Evolutionary conservation across 2,888 invertebrate genomes (phyloP), one percentile per base, ranked within the genome.

Genomic region (Phytoseiulus persimilis): DNA sequence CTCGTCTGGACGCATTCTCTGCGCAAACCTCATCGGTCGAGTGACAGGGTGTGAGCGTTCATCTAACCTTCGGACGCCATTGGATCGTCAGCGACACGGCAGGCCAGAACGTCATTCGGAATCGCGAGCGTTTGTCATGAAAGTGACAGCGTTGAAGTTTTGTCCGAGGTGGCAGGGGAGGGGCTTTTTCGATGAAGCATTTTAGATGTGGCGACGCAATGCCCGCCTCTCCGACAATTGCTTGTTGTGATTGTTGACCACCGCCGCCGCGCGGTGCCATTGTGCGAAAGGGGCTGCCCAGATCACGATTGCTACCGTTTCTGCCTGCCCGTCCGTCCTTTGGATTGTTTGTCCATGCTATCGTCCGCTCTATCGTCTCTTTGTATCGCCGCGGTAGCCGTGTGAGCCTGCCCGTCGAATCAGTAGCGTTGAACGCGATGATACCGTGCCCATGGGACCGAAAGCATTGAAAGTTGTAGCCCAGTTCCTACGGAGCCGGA

Each of bases 231-330:
- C 65, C 18, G 65, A 65, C 65, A 18, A 65, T 65, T 2, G 65
- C 65, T 65, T 65, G 65, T 65, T 65, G 65, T 65, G 65, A 65
- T 65, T 65, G 65, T 65, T 65, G 65, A 65, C 65, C 65, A 23
- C 65, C 65, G 18, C 65, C 65, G 65, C 65, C 65, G 18, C 65
- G 65, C 65, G 65, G 28, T 23, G 65, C 65, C 65, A 65, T 65
- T 65, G 65, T 65, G 65, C 18, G 65, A 28, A 65, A 65, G 65
- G 65, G 65, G 65, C 65, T 65, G 65, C 65, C 65, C 65, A 65
- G 65, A 65, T 65, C 65, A 65, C 65, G 65, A 65, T 65, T 65
- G 65, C 65, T 65, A 65, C 65, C 65, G 65, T 65, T 65, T 65
- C 65, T 23, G 65, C 65, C 65, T 23, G 65, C 65, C 28, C 28